Evolutionary conservation across 1,140 invertebrate species (phyloP), one percentile per base, ranked within the genome.

Genomic region (Sitophilus oryzae): DNA sequence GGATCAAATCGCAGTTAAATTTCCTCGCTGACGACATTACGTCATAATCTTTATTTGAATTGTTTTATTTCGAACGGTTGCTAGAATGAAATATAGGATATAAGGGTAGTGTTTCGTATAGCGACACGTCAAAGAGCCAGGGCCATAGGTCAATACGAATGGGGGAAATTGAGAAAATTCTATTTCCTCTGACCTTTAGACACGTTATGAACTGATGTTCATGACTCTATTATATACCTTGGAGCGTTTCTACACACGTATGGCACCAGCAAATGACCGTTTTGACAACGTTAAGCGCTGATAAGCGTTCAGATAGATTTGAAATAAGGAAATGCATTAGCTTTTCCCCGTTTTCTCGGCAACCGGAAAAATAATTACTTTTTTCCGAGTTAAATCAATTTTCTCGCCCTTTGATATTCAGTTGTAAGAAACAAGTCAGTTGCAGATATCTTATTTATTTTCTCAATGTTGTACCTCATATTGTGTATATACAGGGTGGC

Each of bases 91-190:
- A 52, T 42, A 52, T 43, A 22, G 42, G 42, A 56, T 56, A 38
- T 45, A 50, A 54, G 55, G 55, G 47, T 47, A 53, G 52, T 50
- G 35, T 56, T 59, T 43, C 51, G 55, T 41, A 45, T 44, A 46
- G 46, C 53, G 40, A 49, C 51, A 47, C 55, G 57, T 55, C 48
- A 57, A 57, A 57, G 55, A 41, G 41, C 54, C 55, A 54, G 43
- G 52, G 56, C 46, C 44, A 54, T 50, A 45, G 62, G 63, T 66
- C 65, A 66, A 64, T 66, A 59, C 53, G 62, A 63, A 56, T 49
- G 61, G 62, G 64, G 66, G 66, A 67, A 67, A 67, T 67, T 66
- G 64, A 64, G 62, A 67, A 67, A 67, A 67, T 66, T 66, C 63
- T 59, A 67, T 67, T 67, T 67, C 64, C 66, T 65, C 64, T 57